A percentile compares a stretch with the other conserved stretches of the same genome.
Conservation (phyloP, 2,888 invertebrate genomes). For the Camponotus fellah region DNA sequence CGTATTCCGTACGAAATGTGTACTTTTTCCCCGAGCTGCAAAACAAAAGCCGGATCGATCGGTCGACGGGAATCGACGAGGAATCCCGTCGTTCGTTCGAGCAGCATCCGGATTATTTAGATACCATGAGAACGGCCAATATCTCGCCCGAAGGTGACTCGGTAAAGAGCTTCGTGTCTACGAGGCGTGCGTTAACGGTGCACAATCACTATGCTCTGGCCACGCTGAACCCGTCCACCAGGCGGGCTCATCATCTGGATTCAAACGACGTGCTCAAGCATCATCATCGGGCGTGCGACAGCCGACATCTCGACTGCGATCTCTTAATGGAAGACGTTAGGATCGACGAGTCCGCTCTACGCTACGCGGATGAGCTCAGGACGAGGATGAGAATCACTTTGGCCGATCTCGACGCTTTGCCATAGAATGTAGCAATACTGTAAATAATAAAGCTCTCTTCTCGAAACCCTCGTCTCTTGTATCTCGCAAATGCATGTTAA, state of each 20-base stretch:
- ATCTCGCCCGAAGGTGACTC: constrained; percentile 90
- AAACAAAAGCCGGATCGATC: constrained; percentile 58
- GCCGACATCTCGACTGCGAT: constrained; percentile 80
- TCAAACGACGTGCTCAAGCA: constrained; percentile 89
- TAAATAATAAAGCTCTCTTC: constrained; percentile 63
- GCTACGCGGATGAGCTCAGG: constrained; percentile 78
- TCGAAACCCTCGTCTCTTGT: background rate
- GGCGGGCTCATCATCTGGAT: constrained; percentile 88
- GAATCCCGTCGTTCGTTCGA: constrained; percentile 11
- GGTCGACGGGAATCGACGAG: background rate
- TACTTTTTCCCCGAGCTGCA: constrained; percentile 89
- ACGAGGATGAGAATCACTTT: constrained; percentile 75
- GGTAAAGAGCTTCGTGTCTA: constrained; percentile 91
- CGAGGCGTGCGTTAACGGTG: constrained; percentile 89
- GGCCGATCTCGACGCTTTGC: constrained; percentile 69
- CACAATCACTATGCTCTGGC: constrained; percentile 92
- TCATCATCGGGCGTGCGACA: constrained; percentile 88
- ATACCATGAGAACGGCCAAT: constrained; percentile 87
- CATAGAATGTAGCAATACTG: constrained; percentile 57
- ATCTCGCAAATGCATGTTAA: background rate
- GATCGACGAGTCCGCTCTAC: constrained; percentile 78
- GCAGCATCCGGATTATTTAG: constrained; percentile 83
- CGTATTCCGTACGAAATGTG: constrained; percentile 90
- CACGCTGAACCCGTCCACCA: constrained; percentile 87
- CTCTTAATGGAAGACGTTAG: constrained; percentile 79